A percentile compares a stretch with the other conserved stretches of the same genome.
These are phyloP conservation scores for Diabrotica virgifera DNA, from an alignment of 1,140 invertebrate species.

Conservation along the genomic window DNA sequence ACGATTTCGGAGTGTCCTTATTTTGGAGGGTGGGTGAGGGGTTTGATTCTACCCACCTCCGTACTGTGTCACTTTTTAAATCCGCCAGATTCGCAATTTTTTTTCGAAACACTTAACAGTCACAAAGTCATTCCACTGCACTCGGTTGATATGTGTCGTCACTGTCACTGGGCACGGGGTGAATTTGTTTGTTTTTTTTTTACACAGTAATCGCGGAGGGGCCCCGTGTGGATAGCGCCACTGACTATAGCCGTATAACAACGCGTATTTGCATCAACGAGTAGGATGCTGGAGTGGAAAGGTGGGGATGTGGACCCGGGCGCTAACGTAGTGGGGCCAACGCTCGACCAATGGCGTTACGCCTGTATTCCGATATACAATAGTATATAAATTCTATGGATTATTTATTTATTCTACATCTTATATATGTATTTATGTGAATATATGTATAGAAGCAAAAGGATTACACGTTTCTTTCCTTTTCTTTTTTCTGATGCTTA, in stretches of 20 bases:
- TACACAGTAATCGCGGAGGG: constrained; percentile 11
- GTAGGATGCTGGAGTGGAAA: constrained; percentile 36
- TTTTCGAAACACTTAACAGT: constrained; percentile 17
- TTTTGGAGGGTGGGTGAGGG: constrained; percentile 43
- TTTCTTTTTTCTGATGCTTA: constrained; percentile 26
- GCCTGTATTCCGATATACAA: constrained; percentile 45
- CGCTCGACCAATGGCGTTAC: constrained; percentile 37
- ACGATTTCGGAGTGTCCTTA: constrained; percentile 36
- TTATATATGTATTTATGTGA: constrained; percentile 50
- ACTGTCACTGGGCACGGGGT: constrained; percentile 27
- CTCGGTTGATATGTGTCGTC: constrained; percentile 12
- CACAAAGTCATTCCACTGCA: constrained; percentile 24
- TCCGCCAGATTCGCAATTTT: constrained; percentile 46
- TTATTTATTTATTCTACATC: constrained; percentile 52
- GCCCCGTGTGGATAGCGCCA: constrained; percentile 36
- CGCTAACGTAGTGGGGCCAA: constrained; percentile 39
- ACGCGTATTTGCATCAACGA: constrained; percentile 39
- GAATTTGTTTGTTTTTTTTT: constrained; percentile 7
- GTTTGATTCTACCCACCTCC: constrained; percentile 48
- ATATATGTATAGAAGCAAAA: constrained; percentile 48
- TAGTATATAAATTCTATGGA: constrained; percentile 52
- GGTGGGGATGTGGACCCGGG: constrained; percentile 42
- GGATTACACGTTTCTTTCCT: constrained; percentile 41
- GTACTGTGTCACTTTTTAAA: constrained; percentile 46
- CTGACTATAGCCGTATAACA: constrained; percentile 43